Percentiles rank a stretch among this genome's conserved stretches.
These are phyloP conservation scores for Gulo gulo DNA, from an alignment of 2,113 vertebrate species.

Conservation along the genomic window DNA sequence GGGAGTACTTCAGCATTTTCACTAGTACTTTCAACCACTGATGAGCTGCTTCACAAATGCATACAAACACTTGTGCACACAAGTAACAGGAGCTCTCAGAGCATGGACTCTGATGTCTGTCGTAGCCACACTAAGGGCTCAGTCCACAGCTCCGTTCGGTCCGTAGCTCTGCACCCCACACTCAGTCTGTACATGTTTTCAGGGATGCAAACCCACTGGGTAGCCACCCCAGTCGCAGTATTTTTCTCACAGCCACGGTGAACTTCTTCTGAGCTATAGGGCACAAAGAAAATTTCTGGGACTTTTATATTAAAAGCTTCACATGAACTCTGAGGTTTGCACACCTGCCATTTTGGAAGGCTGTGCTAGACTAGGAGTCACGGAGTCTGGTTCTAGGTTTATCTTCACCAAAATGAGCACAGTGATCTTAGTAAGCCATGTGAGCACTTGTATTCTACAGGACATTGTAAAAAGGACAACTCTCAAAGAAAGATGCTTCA, in stretches of 20 bases:
- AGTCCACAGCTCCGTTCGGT: not conserved
- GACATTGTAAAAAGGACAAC: not conserved
- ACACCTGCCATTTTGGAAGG: not conserved
- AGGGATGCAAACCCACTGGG: not conserved
- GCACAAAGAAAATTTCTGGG: not conserved
- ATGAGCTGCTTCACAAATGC: not conserved
- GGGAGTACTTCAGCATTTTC: not conserved
- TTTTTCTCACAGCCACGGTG: not conserved
- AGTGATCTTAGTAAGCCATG: not conserved
- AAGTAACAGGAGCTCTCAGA: not conserved
- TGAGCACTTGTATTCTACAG: not conserved
- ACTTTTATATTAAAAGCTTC: not conserved
- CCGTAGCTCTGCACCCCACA: not conserved
- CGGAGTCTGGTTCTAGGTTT: not conserved
- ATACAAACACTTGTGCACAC: not conserved
- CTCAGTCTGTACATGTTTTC: not conserved
- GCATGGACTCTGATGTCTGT: not conserved
- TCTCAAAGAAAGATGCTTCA: not conserved
- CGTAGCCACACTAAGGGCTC: not conserved
- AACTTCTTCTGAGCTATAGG: not conserved
- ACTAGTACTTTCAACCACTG: not conserved
- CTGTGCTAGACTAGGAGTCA: not conserved
- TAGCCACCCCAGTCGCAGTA: not conserved
- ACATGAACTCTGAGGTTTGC: not conserved
- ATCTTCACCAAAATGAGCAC: not conserved